Base-by-base conservation (phyloP, 2,888 invertebrate species). In the Erebia epiphron region DNA sequence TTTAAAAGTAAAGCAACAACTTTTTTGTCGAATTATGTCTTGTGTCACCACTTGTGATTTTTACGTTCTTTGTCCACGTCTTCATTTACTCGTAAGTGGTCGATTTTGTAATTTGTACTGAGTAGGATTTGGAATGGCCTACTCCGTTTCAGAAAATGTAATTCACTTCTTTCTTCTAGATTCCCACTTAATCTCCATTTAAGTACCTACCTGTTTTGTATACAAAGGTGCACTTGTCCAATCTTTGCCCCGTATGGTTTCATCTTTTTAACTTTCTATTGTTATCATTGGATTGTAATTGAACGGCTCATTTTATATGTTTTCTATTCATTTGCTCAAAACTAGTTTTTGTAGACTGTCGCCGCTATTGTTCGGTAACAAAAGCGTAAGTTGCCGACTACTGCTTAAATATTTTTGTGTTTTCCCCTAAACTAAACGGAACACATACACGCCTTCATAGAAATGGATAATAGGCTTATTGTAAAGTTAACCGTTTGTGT, bases 161-260 rank as follows among this genome's bases (percentile, higher is more conserved):
- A 0, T 49, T n/a, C 7, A 3, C 2, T 54, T 18, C 16, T 16
- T 16, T 52, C 16, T 54, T 4, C 54, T 18, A 16, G 1, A 18
- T 54, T 54, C n/a, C 14, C 18, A 8, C 18, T 10, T 10, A 16
- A 54, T 54, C 58, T 8, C n/a, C 14, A 41, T n/a, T n/a, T 13
- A 14, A n/a, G 14, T 16, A 80, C 77, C 67, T 82, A 82, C 82
- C 81, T 82, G 83, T 79, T 79, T 78, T 88, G 82, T 89, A 80
- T 85, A 81, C 78, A 83, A 73, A 88, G 86, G 79, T 89, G 86
- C 46, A 46, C 73, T 83, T 79, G 78, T 82, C 79, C 75, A 78
- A 79, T 79, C 79, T 75, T 75, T 76, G 66, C 67, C 69, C 73
- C 71, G 62, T 69, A 71, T 76, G 79, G 77, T 82, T 79, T 80